phyloP scores from a whole-genome alignment of 2,888 invertebrate genomes.

The Osmoderma eremita region DNA sequence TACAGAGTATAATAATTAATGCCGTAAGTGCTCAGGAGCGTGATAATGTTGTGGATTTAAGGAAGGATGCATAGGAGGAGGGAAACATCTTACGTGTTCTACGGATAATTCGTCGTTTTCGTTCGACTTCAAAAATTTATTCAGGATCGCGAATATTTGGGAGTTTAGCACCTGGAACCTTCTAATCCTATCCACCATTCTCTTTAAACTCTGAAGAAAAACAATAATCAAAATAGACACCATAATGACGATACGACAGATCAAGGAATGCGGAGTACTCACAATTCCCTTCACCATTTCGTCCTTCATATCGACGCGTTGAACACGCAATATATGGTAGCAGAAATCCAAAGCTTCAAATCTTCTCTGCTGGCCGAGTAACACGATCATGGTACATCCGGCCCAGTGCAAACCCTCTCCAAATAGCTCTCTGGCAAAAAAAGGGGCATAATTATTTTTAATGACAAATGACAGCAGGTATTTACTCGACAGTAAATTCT shows the following conservation, averaged over 20 bases:
- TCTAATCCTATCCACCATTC: slow-evolving; percentile 97
- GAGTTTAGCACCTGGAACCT: slow-evolving; percentile 98
- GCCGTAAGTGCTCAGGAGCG: slow-evolving; percentile 69
- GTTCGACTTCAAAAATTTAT: slow-evolving; percentile 91
- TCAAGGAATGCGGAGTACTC: slow-evolving; percentile 64
- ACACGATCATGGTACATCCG: slow-evolving; percentile 94
- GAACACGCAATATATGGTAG: slow-evolving; percentile 96
- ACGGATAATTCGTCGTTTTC: slow-evolving; percentile 86
- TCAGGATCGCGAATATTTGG: slow-evolving; percentile 95
- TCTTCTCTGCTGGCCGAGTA: slow-evolving; percentile 93
- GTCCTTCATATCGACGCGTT: slow-evolving; percentile 95
- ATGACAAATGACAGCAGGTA: too few species aligned
- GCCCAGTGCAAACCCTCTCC: slow-evolving; percentile 99
- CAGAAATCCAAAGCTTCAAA: slow-evolving; percentile 99
- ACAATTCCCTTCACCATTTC: slow-evolving; percentile 95
- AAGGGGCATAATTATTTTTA: too few species aligned
- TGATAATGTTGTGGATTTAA: slow-evolving; percentile 70
- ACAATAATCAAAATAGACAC: slow-evolving; percentile 41
- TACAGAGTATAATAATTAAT: slow-evolving; percentile 46
- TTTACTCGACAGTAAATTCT: slow-evolving; percentile 93
- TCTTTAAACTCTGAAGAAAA: slow-evolving; percentile 81
- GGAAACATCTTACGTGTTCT: slow-evolving; percentile 96
- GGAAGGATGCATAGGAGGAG: slow-evolving; percentile 88
- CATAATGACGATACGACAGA: background rate
- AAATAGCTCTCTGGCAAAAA: slow-evolving; percentile 81